phyloP scores from a whole-genome alignment of 2,888 invertebrate species.

The Crematogaster levior region DNA sequence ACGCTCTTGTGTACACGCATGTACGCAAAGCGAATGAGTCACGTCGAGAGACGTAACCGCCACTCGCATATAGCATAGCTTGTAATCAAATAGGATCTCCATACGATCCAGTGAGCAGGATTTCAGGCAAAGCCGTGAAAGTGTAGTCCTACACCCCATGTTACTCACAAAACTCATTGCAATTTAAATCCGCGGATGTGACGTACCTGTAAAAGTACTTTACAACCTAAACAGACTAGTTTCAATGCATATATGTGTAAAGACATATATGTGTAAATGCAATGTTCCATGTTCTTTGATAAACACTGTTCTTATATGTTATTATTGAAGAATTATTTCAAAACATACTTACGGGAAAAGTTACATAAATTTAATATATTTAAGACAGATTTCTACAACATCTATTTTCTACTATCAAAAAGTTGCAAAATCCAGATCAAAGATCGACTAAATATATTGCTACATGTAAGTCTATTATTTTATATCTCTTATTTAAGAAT shows the following conservation, averaged over 20 bases:
- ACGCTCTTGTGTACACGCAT: conserved; percentile 43
- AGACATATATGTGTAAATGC: neutral
- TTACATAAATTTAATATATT: neutral
- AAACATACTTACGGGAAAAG: neutral
- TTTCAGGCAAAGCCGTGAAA: conserved; percentile 72
- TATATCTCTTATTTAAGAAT: neutral
- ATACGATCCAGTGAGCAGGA: conserved; percentile 72
- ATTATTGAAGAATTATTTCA: neutral
- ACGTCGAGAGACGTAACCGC: conserved; percentile 74
- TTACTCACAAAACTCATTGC: conserved; percentile 61
- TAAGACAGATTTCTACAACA: neutral
- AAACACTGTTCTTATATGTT: neutral
- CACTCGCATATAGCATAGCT: conserved; percentile 65
- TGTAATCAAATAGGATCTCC: conserved; percentile 76
- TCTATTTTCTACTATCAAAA: neutral
- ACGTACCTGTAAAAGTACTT: neutral
- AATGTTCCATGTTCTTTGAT: neutral
- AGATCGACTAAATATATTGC: neutral
- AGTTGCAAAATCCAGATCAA: neutral
- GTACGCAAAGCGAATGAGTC: conserved; percentile 70
- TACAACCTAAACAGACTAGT: too few species aligned
- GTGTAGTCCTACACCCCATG: conserved; percentile 62
- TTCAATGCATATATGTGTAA: neutral
- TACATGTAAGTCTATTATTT: neutral
- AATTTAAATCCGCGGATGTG: conserved; percentile 22